Evolutionary conservation across 2,888 invertebrate species (phyloP).

Genomic region (Calliopum simillimum): DNA sequence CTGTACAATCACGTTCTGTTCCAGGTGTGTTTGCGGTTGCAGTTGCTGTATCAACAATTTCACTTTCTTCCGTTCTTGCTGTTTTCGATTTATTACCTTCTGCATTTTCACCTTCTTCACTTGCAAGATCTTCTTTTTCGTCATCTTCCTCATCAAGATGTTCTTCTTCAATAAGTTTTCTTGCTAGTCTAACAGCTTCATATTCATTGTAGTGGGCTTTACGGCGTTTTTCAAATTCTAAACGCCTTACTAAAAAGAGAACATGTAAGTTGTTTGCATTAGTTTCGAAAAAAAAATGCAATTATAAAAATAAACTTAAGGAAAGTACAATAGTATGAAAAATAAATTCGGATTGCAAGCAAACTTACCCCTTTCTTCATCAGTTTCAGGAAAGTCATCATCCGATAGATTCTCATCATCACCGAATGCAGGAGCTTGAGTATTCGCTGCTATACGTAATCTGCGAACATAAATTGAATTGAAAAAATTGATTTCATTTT

Average conservation of each 20-base stretch:
- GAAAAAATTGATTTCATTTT: not conserved
- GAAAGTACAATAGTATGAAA: no score
- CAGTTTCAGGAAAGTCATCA: slow-evolving; percentile 73
- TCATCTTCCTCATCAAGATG: slow-evolving; percentile 84
- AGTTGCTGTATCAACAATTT: slow-evolving; percentile 1
- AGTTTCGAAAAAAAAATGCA: no score
- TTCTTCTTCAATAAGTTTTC: slow-evolving; percentile 90
- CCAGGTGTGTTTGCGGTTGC: not conserved
- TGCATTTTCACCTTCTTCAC: slow-evolving; percentile 55
- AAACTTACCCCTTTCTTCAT: slow-evolving; percentile 71
- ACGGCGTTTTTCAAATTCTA: slow-evolving; percentile 90
- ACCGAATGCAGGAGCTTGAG: slow-evolving; percentile 66
- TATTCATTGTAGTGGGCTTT: slow-evolving; percentile 99
- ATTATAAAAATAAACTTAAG: no score
- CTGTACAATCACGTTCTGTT: not conserved
- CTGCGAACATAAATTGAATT: slow-evolving; percentile 48
- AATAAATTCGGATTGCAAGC: no score
- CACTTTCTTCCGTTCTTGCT: slow-evolving; percentile 1
- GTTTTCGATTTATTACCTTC: slow-evolving; percentile 45
- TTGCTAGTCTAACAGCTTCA: slow-evolving; percentile 91
- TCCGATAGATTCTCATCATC: slow-evolving; percentile 70
- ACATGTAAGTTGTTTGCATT: not conserved
- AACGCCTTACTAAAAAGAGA: slow-evolving; percentile 72
- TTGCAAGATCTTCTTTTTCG: slow-evolving; percentile 48
- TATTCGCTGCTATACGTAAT: slow-evolving; percentile 63